These are phyloP conservation scores for Hypanus sabinus DNA, from an alignment of 2,113 vertebrate species.

Conservation along the genomic window DNA sequence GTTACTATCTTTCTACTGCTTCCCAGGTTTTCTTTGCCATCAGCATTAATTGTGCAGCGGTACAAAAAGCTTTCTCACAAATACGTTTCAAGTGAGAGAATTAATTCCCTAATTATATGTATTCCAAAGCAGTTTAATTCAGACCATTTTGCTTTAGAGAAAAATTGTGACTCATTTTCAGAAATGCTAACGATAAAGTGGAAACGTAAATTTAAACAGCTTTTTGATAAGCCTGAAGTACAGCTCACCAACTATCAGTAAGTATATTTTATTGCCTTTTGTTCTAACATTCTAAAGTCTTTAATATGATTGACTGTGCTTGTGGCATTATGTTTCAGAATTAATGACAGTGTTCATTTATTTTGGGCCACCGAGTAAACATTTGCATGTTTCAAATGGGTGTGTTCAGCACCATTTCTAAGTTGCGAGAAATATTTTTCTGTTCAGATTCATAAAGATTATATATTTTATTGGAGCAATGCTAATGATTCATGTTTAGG, in stretches of 20 bases:
- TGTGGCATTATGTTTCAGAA: background rate
- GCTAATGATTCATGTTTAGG: background rate
- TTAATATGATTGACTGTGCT: background rate
- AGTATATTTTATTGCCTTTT: background rate
- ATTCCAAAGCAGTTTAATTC: background rate
- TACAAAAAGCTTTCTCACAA: background rate
- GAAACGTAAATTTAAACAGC: conserved; percentile 23
- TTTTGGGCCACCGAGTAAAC: background rate
- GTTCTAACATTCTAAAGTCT: background rate
- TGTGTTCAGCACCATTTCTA: background rate
- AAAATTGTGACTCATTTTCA: background rate
- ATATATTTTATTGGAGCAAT: background rate
- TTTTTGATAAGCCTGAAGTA: conserved; percentile 6
- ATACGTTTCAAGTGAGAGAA: background rate
- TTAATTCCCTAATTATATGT: background rate
- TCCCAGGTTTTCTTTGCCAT: conserved; percentile 14
- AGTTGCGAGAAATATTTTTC: background rate
- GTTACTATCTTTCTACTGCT: background rate
- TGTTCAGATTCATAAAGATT: background rate
- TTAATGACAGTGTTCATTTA: background rate
- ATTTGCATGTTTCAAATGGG: background rate
- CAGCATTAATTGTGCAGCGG: background rate
- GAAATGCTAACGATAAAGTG: conserved; percentile 21
- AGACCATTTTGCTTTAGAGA: background rate
- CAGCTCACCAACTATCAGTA: background rate